A percentile compares a stretch with the other conserved stretches of the same genome.
These are phyloP conservation scores for Octomys mimax DNA, from an alignment of 2,797 vertebrate species.

Conservation along the genomic window DNA sequence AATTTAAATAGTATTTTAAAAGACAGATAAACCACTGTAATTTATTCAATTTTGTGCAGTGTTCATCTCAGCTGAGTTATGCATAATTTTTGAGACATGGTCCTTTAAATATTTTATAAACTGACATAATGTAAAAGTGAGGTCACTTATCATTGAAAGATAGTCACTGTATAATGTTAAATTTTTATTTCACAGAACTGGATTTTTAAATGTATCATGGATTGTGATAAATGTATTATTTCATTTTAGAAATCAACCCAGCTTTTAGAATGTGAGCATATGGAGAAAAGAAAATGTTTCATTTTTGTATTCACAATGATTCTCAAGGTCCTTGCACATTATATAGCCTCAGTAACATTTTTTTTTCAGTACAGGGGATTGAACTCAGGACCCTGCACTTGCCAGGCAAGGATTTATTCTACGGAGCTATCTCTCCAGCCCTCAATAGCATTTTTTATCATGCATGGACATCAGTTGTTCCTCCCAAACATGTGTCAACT, in stretches of 20 bases:
- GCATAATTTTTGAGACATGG: constrained; percentile 81
- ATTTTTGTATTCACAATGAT: constrained; percentile 14
- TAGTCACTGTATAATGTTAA: constrained; percentile 69
- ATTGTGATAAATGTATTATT: constrained; percentile 50
- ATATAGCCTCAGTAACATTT: not conserved
- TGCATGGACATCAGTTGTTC: not conserved
- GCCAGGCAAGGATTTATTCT: no score
- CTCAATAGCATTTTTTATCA: not conserved
- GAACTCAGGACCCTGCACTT: no score
- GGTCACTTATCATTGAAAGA: constrained; percentile 79
- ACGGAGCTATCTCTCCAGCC: not conserved
- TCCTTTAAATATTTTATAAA: constrained; percentile 87
- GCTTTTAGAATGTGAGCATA: constrained; percentile 27
- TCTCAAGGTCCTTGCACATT: not conserved
- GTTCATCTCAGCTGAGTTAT: constrained; percentile 81
- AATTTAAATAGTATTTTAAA: constrained; percentile 81
- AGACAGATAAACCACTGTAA: constrained; percentile 73
- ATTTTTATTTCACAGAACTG: constrained; percentile 68
- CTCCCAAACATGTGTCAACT: not conserved
- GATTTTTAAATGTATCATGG: constrained; percentile 34
- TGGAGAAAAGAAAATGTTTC: not conserved
- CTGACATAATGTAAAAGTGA: constrained; percentile 76
- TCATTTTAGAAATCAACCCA: constrained; percentile 17
- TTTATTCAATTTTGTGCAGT: constrained; percentile 74
- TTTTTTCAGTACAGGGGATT: no score